These are phyloP conservation scores for Otus sunia DNA, from an alignment of 2,113 vertebrate genomes.

Conservation along the genomic window DNA sequence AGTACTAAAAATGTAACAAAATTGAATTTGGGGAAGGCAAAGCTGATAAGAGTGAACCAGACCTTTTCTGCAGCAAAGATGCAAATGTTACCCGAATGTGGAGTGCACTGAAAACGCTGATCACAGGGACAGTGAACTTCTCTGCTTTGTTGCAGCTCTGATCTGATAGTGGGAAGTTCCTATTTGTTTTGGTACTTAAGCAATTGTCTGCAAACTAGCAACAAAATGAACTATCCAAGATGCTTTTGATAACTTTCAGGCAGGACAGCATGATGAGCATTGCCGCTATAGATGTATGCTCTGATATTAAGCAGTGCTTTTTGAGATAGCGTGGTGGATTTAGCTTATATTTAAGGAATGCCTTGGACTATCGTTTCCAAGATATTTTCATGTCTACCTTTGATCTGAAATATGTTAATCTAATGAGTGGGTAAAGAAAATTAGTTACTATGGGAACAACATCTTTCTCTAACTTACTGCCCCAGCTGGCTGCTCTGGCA, in stretches of 20 bases:
- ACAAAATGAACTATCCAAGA: background rate
- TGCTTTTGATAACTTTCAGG: background rate
- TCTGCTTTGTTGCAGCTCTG: background rate
- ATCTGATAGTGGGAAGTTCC: background rate
- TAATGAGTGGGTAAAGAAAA: slow-evolving; percentile 37
- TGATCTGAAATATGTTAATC: slow-evolving; percentile 39
- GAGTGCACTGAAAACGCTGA: accelerated
- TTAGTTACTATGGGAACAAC: slow-evolving; percentile 48
- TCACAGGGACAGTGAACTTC: background rate
- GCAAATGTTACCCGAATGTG: background rate
- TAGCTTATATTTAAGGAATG: background rate
- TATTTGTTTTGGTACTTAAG: background rate
- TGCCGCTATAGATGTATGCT: background rate
- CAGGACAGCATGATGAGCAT: background rate
- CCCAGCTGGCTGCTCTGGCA: slow-evolving; percentile 27
- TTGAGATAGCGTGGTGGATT: background rate
- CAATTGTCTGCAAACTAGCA: background rate
- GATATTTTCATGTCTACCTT: slow-evolving; percentile 20
- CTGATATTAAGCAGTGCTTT: background rate
- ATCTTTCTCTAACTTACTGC: background rate
- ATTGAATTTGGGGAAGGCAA: background rate
- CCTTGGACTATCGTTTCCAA: background rate
- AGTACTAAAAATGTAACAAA: background rate
- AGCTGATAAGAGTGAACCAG: background rate
- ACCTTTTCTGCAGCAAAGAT: background rate